Evolutionary conservation across 1,140 invertebrate species (phyloP).

Genomic region (Drosophila seguyi): DNA sequence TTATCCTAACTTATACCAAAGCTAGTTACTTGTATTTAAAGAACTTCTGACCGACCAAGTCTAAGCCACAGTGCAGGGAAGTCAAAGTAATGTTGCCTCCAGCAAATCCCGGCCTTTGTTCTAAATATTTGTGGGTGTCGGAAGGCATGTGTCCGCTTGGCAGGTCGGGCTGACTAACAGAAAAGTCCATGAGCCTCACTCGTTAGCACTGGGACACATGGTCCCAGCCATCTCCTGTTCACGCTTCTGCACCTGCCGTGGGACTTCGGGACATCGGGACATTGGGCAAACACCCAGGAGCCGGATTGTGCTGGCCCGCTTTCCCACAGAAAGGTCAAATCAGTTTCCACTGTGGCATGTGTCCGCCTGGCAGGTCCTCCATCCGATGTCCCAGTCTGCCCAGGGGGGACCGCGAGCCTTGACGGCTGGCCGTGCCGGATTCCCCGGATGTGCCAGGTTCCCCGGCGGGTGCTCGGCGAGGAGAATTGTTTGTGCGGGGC

Average conservation of each 20-base stretch:
- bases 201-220: conserved; percentile 54
- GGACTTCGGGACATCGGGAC: conserved; percentile 29
- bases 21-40: neutral
- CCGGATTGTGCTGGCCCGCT: neutral
- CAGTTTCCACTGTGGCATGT: conserved; percentile 42
- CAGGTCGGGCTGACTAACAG: conserved; percentile 26
- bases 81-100: conserved; percentile 39
- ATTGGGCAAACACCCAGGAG: conserved; percentile 30
- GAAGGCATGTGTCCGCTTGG: conserved; percentile 13
- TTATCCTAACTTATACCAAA: too few relatives aligned
- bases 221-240: conserved; percentile 16
- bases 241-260: conserved; percentile 37
- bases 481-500: conserved; percentile 53
- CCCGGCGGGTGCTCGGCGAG: conserved; percentile 7
- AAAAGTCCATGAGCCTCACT: conserved; percentile 58
- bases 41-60: neutral
- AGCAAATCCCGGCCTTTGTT: conserved; percentile 36
- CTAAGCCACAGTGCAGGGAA: conserved; percentile 27
- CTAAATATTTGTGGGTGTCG: conserved; percentile 30
- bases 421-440: conserved; percentile 22
- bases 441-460: conserved; percentile 32
- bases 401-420: conserved; percentile 12
- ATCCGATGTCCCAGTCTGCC: conserved; percentile 15
- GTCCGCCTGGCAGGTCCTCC: conserved; percentile 14
- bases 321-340: conserved; percentile 46